These are phyloP conservation scores for Trissolcus brochymenae DNA, from an alignment of 2,888 invertebrate genomes.

Conservation along the genomic window DNA sequence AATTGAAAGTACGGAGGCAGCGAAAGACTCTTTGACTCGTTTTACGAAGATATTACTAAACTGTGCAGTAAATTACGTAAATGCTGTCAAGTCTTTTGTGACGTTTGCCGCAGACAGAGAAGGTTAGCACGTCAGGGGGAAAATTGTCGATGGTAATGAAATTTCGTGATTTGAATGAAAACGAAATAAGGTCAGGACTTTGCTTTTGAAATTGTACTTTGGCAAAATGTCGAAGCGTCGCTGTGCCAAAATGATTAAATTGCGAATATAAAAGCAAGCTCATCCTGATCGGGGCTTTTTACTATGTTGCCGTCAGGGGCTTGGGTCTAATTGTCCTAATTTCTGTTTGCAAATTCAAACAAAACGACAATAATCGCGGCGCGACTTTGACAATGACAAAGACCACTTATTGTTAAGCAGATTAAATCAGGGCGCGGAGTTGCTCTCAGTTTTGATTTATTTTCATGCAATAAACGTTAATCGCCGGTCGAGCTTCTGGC, in stretches of 20 bases:
- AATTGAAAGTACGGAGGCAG: conserved; percentile 7
- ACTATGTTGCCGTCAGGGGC: too few species aligned
- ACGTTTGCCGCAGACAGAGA: background rate
- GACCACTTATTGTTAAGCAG: conserved; percentile 17
- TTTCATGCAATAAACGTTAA: conserved; percentile 43
- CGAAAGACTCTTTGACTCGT: conserved; percentile 9
- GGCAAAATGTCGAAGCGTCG: too few species aligned
- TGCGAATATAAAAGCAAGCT: too few species aligned
- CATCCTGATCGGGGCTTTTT: too few species aligned
- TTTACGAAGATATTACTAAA: conserved; percentile 7
- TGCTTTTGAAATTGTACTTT: background rate
- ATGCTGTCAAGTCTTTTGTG: background rate
- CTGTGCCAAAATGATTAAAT: too few species aligned
- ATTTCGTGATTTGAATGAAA: background rate
- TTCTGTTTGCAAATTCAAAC: background rate
- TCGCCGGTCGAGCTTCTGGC: conserved; percentile 2
- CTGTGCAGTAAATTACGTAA: conserved; percentile 6
- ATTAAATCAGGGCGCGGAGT: conserved; percentile 9
- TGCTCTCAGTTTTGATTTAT: conserved; percentile 32
- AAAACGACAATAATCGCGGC: conserved; percentile 1
- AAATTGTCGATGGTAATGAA: background rate
- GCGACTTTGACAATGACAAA: background rate
- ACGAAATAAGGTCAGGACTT: background rate
- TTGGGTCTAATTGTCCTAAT: too few species aligned
- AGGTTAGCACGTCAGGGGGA: background rate